Evolutionary conservation across 2,888 invertebrate genomes (phyloP).

Genomic region (Trichacis sp.): DNA sequence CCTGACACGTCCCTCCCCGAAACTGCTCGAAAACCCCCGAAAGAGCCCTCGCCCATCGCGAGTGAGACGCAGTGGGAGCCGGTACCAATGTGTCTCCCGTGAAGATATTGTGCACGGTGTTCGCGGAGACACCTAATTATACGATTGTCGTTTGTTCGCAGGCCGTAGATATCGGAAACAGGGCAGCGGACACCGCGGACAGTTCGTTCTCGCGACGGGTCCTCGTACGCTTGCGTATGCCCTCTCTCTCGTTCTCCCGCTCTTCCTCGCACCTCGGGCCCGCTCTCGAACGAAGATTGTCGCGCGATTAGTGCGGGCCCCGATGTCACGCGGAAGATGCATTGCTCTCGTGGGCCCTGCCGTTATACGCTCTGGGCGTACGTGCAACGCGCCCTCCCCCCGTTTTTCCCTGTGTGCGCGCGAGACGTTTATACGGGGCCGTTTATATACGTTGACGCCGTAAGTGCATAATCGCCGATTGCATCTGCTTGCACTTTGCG

Average conservation of each 20-base stretch:
- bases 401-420: slow-evolving; percentile 4
- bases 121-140: slow-evolving; percentile 65
- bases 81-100: slow-evolving; percentile 52
- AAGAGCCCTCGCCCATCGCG: too few species aligned
- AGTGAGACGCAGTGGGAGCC: slow-evolving; percentile 34
- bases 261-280: slow-evolving; percentile 25
- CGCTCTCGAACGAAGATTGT: slow-evolving; percentile 62
- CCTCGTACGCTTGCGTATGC: slow-evolving; percentile 36
- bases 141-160: slow-evolving; percentile 65
- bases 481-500: slow-evolving; percentile 68
- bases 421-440: slow-evolving; percentile 51
- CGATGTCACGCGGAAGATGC: slow-evolving; percentile 67
- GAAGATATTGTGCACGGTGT: slow-evolving; percentile 56
- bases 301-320: slow-evolving; percentile 68
- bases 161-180: slow-evolving; percentile 51
- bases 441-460: slow-evolving; percentile 65
- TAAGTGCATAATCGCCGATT: slow-evolving; percentile 69
- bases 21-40: too few species aligned
- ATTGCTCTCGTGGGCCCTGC: slow-evolving; percentile 61
- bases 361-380: slow-evolving; percentile 43
- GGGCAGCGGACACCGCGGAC: slow-evolving; percentile 45
- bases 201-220: slow-evolving; percentile 50
- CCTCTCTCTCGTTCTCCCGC: slow-evolving; percentile 20
- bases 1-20: too few species aligned
- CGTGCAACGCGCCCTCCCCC: slow-evolving; percentile 15